A percentile compares a stretch with the other conserved stretches of the same genome.
Evolutionary conservation across 2,113 vertebrate species (phyloP).

Genomic region (Camelus dromedarius): DNA sequence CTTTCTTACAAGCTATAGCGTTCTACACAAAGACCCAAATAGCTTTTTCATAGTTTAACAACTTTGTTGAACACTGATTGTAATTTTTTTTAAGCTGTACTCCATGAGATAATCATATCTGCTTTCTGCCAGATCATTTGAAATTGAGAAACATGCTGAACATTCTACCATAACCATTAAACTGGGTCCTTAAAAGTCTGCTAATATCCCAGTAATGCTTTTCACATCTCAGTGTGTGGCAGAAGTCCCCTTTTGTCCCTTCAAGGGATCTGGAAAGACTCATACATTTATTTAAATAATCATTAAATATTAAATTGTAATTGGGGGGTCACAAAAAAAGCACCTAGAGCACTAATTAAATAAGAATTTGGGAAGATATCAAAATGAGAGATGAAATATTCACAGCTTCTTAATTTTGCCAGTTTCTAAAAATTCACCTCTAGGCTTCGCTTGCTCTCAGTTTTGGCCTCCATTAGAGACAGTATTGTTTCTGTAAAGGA

Average conservation of each 20-base stretch:
- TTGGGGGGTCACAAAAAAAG: no score
- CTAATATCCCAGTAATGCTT: background rate
- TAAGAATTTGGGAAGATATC: no score
- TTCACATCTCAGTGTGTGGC: background rate
- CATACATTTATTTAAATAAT: background rate
- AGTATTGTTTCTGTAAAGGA: no score
- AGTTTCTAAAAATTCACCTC: no score
- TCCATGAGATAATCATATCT: background rate
- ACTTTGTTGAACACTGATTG: background rate
- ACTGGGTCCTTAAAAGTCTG: background rate
- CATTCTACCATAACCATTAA: background rate
- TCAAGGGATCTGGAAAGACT: background rate
- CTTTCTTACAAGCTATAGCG: background rate
- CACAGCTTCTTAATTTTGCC: no score
- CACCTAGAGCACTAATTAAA: no score
- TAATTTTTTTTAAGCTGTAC: background rate
- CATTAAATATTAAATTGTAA: no score
- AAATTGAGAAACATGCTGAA: background rate
- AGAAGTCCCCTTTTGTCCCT: background rate
- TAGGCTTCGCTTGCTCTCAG: no score
- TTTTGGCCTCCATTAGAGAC: no score
- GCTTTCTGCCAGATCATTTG: background rate
- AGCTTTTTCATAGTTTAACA: background rate
- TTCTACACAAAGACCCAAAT: background rate
- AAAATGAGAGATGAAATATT: no score